phyloP scores from a whole-genome alignment of 1,140 invertebrate species.

The Solen grandis region DNA sequence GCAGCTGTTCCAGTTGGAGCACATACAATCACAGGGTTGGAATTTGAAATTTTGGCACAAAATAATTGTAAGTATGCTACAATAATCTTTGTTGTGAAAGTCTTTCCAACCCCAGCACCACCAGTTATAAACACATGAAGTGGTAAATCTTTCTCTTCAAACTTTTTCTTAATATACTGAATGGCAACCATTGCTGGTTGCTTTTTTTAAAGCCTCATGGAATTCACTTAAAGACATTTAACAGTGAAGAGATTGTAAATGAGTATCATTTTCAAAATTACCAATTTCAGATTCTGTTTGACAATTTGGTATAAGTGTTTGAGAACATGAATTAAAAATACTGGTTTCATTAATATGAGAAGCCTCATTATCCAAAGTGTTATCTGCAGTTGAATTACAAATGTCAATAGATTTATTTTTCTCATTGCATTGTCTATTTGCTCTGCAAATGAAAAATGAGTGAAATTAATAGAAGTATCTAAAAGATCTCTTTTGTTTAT shows the following conservation, averaged over 20 bases:
- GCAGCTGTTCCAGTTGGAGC: slow-evolving; percentile 54
- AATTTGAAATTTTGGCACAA: neutral
- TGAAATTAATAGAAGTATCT: slow-evolving; percentile 25
- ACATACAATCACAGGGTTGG: slow-evolving; percentile 41
- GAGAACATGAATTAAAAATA: no score
- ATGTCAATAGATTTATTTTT: slow-evolving; percentile 41
- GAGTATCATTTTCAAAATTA: neutral
- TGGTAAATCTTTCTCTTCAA: neutral
- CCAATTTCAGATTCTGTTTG: no score
- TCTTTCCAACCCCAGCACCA: slow-evolving; percentile 54
- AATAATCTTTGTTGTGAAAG: slow-evolving; percentile 1
- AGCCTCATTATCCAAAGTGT: no score
- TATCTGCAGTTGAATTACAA: slow-evolving; percentile 1
- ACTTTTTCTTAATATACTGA: neutral
- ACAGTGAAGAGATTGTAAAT: slow-evolving; percentile 21
- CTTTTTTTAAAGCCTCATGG: neutral
- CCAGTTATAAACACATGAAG: slow-evolving; percentile 31
- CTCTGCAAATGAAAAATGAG: slow-evolving; percentile 20
- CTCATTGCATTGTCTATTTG: slow-evolving; percentile 54
- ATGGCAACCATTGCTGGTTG: neutral
- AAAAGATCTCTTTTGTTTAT: slow-evolving; percentile 30
- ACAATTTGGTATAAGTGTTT: no score
- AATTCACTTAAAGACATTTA: slow-evolving; percentile 48
- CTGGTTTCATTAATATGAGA: no score
- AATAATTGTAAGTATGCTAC: slow-evolving; percentile 34